Conservation (phyloP, 1,140 invertebrate genomes). For the Charaxes varanes region DNA sequence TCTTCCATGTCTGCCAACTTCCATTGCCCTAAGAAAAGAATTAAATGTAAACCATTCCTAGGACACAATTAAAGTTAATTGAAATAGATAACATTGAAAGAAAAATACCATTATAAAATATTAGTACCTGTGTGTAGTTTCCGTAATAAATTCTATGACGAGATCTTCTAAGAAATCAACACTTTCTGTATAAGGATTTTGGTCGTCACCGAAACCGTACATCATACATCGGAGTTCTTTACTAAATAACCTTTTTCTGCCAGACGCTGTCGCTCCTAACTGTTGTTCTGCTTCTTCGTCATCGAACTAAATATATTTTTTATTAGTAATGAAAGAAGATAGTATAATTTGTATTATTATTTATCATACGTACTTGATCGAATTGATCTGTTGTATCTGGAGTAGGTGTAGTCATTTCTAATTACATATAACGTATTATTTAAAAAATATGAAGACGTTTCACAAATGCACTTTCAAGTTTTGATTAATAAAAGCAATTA, state of each 20-base stretch:
- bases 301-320: conserved; percentile 41
- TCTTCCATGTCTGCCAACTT: conserved; percentile 94
- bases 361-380: conserved; percentile 42
- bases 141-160: conserved; percentile 98
- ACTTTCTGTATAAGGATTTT: conserved; percentile 99
- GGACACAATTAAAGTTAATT: too few species aligned
- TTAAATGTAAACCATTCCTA: not conserved
- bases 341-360: not conserved
- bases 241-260: conserved; percentile 89
- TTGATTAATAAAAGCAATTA: too few species aligned
- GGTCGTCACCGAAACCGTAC: conserved; percentile 99
- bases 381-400: conserved; percentile 49
- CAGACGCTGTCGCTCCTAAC: conserved; percentile 76
- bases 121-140: conserved; percentile 87
- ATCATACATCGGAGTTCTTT: conserved; percentile 98
- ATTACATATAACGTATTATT: too few species aligned
- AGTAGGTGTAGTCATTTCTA: conserved; percentile 45
- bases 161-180: conserved; percentile 98
- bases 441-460: not conserved
- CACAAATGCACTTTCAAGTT: too few species aligned
- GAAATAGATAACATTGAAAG: conserved; percentile 1
- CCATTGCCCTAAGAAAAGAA: conserved; percentile 88
- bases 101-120: conserved; percentile 3
- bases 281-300: conserved; percentile 62
- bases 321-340: not conserved